A percentile compares a stretch with the other conserved stretches of the same genome.
These are phyloP conservation scores for Drosophila fungiperda DNA, from an alignment of 2,888 invertebrate species.

Conservation along the genomic window DNA sequence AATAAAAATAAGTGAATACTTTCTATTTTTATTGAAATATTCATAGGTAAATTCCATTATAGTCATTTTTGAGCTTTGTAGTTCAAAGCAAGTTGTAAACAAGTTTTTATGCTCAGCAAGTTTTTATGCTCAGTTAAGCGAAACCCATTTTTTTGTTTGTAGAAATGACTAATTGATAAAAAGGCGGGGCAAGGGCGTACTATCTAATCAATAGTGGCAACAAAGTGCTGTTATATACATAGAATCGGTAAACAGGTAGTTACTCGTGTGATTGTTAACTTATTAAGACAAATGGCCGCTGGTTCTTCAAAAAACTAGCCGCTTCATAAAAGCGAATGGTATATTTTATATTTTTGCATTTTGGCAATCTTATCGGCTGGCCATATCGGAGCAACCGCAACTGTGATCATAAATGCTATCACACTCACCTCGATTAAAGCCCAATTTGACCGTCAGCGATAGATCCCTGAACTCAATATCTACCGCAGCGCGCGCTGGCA, in stretches of 20 bases:
- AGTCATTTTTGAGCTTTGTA: neutral
- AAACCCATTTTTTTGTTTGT: neutral
- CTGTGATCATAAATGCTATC: slow-evolving; percentile 25
- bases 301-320: slow-evolving; percentile 54
- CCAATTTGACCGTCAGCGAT: slow-evolving; percentile 89
- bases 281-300: slow-evolving; percentile 13
- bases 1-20: neutral
- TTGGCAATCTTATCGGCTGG: slow-evolving; percentile 69
- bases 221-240: slow-evolving; percentile 24
- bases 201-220: slow-evolving; percentile 65
- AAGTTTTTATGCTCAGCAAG: slow-evolving; percentile 13
- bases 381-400: slow-evolving; percentile 12
- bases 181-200: slow-evolving; percentile 32
- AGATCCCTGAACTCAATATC: slow-evolving; percentile 91
- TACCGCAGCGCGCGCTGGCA: slow-evolving; percentile 86
- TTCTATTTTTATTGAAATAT: neutral
- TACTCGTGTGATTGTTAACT: slow-evolving; percentile 34
- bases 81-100: too few relatives aligned
- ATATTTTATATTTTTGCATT: slow-evolving; percentile 33
- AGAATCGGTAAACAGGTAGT: slow-evolving; percentile 52
- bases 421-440: slow-evolving; percentile 89
- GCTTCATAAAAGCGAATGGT: slow-evolving; percentile 54
- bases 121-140: slow-evolving; percentile 10
- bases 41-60: neutral
- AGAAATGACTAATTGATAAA: slow-evolving; percentile 54